Evolutionary conservation across 2,797 vertebrate genomes (phyloP).

Genomic region (Notoglanidium macrostoma): DNA sequence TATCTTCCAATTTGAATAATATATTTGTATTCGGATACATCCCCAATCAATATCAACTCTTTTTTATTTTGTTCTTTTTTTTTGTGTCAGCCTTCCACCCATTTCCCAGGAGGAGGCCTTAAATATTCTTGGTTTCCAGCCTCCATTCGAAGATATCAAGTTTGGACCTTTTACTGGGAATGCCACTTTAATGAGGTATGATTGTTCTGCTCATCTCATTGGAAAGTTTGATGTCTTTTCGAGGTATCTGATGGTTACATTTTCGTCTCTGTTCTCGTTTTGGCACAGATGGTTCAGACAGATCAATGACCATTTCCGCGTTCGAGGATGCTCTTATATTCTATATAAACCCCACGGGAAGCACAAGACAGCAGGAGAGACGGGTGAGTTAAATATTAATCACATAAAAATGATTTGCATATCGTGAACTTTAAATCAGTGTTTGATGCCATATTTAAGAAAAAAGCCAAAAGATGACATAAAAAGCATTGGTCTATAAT

Average conservation of each 20-base stretch:
- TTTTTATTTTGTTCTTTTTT: conserved; percentile 28
- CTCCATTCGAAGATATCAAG: conserved; percentile 97
- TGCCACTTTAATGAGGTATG: conserved; percentile 92
- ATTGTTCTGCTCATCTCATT: neutral
- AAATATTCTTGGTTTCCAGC: conserved; percentile 95
- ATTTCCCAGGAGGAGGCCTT: conserved; percentile 97
- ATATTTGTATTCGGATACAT: neutral
- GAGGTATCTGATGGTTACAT: neutral
- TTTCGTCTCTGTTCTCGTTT: conserved; percentile 7
- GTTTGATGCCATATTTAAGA: neutral
- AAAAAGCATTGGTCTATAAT: neutral
- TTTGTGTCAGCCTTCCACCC: conserved; percentile 82
- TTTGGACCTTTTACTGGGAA: conserved; percentile 99
- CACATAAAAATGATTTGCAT: neutral
- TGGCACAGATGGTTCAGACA: conserved; percentile 94
- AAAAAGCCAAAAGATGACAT: neutral
- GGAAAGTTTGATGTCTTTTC: neutral
- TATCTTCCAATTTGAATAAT: neutral
- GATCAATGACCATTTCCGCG: conserved; percentile 94
- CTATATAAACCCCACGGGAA: conserved; percentile 98
- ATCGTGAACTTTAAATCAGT: neutral
- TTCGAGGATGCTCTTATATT: conserved; percentile 95
- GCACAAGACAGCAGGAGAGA: conserved; percentile 98
- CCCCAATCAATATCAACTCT: neutral
- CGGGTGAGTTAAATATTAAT: conserved; percentile 75